Evolutionary conservation across 2,797 vertebrate genomes (phyloP).

Genomic region (Scolopax bukidnonensis): DNA sequence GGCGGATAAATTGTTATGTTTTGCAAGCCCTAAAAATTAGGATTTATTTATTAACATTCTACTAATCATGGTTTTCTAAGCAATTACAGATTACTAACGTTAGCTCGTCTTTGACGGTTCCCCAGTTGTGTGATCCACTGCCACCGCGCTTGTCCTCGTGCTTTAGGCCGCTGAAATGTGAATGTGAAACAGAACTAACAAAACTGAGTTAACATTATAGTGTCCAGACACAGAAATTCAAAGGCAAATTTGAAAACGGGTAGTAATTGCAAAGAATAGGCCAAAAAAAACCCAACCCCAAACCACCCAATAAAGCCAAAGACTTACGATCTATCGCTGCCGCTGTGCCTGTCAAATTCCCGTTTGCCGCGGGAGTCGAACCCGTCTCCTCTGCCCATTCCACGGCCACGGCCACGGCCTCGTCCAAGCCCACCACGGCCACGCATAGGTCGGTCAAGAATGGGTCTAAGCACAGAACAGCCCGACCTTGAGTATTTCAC

Average conservation of each 20-base stretch:
- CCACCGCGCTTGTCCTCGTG: conserved; percentile 94
- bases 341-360: conserved; percentile 96
- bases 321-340: conserved; percentile 96
- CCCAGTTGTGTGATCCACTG: conserved; percentile 94
- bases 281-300: not conserved
- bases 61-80: not conserved
- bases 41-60: not conserved
- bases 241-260: conserved; percentile 38
- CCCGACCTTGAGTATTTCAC: accelerated
- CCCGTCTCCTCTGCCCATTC: conserved; percentile 92
- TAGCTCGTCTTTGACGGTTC: conserved; percentile 92
- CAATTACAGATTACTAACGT: conserved; percentile 83
- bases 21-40: not conserved
- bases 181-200: conserved; percentile 87
- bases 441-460: conserved; percentile 89
- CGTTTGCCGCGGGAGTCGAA: conserved; percentile 97
- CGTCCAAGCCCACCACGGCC: conserved; percentile 92
- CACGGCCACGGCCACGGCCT: conserved; percentile 92
- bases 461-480: conserved; percentile 77
- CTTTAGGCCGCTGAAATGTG: conserved; percentile 89
- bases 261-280: not conserved
- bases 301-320: not conserved
- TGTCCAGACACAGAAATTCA: conserved; percentile 71
- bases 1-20: not conserved
- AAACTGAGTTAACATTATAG: conserved; percentile 86